Evolutionary conservation across 1,140 invertebrate species (phyloP), one percentile per base, ranked within the genome.

Genomic region (Brachionus rotundiformis): DNA sequence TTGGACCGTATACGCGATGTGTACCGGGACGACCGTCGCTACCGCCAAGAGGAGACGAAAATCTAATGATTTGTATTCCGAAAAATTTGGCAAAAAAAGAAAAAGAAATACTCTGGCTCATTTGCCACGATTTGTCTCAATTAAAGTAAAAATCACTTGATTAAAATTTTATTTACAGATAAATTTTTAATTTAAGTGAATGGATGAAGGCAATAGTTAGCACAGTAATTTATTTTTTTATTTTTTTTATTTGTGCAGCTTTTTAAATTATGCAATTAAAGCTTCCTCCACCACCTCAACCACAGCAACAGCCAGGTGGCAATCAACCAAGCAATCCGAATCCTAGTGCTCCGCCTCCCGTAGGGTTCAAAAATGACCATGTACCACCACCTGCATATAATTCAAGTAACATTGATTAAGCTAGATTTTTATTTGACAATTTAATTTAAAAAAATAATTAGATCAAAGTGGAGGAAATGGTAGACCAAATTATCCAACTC

Each of bases 191-290:
- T n/a, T 63, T 1, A 16, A 81, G 79, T 65, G 79, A 81, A 44
- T 81, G 79, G 79, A 81, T 81, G 79, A 81, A 81, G 49, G 39
- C 59, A 8, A 81, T 81, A 10, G 79, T 81, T 27, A 63, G 54
- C 54, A 81, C 79, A 19, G 54, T 81, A 81, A 19, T 25, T 16
- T 23, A 39, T 16, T 39, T 1, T 19, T 11, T 36, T 27, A 33
- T 29, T 63, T 33, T 61, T 11, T 33, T 61, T 13, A 33, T 27
- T 16, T n/a, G n/a, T n/a, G n/a, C n/a, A n/a, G n/a, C n/a, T 5
- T n/a, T 36, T 80, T 39, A 7, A 16, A n/a, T 23, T 71, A 39
- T 41, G 36, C 39, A 23, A 13, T 61, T 16, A 39, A 31, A 80
- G 77, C 25, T 80, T 25, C 79, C 79, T 27, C 19, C 33, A 3